Evolutionary conservation across 2,888 invertebrate genomes (phyloP).

Genomic region (Dynastes tityus): DNA sequence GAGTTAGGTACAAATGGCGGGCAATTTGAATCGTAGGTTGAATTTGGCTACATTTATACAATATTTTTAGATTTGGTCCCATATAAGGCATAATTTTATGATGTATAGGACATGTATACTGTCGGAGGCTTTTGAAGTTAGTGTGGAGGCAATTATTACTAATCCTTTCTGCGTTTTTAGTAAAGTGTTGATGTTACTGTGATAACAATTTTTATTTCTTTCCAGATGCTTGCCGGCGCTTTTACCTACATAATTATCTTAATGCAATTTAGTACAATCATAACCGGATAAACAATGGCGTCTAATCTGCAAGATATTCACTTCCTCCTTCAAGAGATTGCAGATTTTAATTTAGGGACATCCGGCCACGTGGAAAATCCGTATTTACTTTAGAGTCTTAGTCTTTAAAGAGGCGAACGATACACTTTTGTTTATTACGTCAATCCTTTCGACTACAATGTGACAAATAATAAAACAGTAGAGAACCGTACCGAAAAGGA

Average conservation of each 20-base stretch:
- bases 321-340: too few relatives aligned
- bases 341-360: neutral
- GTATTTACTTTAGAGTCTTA: neutral
- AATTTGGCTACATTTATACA: too few relatives aligned
- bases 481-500: slow-evolving; percentile 10
- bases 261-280: slow-evolving; percentile 28
- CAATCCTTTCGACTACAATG: slow-evolving; percentile 1
- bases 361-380: neutral
- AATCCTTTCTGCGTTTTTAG: too few relatives aligned
- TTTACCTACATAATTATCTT: slow-evolving; percentile 37
- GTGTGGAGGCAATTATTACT: too few relatives aligned
- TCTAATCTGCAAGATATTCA: neutral
- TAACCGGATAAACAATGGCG: neutral
- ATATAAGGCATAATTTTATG: too few relatives aligned
- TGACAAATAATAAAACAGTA: slow-evolving; percentile 31
- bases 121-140: neutral
- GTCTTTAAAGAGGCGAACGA: neutral
- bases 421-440: slow-evolving; percentile 2
- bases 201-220: neutral
- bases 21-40: too few relatives aligned
- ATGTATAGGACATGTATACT: too few relatives aligned
- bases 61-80: too few relatives aligned
- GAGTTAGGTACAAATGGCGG: too few relatives aligned
- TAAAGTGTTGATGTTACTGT: neutral
- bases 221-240: slow-evolving; percentile 31